Evolutionary conservation across 2,888 invertebrate species (phyloP).

Genomic region (Amblyjoppa proteus): DNA sequence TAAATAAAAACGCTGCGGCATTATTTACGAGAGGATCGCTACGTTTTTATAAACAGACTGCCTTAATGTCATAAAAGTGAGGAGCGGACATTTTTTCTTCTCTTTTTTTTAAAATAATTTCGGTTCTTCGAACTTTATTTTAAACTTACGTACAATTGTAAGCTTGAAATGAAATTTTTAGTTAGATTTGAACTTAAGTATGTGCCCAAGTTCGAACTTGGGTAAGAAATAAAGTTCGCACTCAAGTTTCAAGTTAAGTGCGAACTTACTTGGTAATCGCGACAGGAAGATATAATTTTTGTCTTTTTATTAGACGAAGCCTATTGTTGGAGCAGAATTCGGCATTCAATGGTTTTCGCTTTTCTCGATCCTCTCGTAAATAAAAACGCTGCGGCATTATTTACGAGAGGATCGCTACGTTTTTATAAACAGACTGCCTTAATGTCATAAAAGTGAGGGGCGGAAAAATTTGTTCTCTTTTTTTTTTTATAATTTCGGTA

Average conservation of each 20-base stretch:
- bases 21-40: no score
- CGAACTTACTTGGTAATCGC: no score
- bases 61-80: background rate
- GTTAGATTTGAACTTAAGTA: no score
- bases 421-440: background rate
- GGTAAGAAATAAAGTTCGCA: no score
- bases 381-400: background rate
- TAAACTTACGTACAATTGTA: no score
- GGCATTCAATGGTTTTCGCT: conserved; percentile 60
- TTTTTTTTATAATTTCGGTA: background rate
- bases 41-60: background rate
- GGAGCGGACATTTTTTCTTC: background rate
- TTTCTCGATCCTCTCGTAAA: conserved; percentile 32
- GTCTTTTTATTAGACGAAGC: conserved; percentile 6
- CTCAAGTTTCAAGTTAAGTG: no score
- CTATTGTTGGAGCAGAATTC: conserved; percentile 60
- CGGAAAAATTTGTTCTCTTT: background rate
- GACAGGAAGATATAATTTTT: no score
- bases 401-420: background rate
- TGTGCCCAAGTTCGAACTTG: no score
- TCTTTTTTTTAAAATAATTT: no score
- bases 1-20: background rate
- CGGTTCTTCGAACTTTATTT: no score
- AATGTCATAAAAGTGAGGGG: background rate
- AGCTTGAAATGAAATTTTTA: no score